Percentiles rank a stretch among this genome's conserved stretches.
These are phyloP conservation scores for Diadumene lineata DNA, from an alignment of 92 coral and sea anemone genomes.

Conservation along the genomic window DNA sequence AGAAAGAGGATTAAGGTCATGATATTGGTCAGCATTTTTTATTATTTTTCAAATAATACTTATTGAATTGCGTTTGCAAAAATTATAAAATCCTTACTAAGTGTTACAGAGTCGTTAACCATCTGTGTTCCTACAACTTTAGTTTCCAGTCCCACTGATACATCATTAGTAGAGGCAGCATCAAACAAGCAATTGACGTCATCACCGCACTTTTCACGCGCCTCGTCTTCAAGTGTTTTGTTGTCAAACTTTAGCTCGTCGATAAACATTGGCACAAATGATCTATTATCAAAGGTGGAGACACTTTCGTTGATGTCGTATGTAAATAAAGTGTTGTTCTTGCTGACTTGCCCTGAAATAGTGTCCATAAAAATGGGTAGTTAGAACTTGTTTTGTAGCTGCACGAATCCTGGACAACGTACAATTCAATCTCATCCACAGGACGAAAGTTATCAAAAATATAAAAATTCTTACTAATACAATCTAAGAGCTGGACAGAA, in stretches of 20 bases:
- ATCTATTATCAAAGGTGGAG: not conserved
- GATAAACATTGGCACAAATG: constrained; percentile 51
- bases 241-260: constrained; percentile 35
- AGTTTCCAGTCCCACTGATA: constrained; percentile 43
- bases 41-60: not conserved
- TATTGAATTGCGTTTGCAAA: not conserved
- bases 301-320: constrained; percentile 16
- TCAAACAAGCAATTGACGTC: constrained; percentile 60
- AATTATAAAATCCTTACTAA: constrained; percentile 27
- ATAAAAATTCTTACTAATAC: too few relatives aligned
- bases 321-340: constrained; percentile 13
- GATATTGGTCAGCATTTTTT: not conserved
- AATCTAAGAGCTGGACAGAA: too few relatives aligned
- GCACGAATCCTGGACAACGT: not conserved
- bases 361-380: not conserved
- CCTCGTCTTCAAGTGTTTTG: constrained; percentile 25
- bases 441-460: too few relatives aligned
- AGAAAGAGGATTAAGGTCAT: not conserved
- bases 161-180: constrained; percentile 54
- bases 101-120: constrained; percentile 25
- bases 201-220: constrained; percentile 31
- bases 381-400: not conserved
- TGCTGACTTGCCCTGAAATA: constrained; percentile 39
- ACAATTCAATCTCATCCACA: not conserved
- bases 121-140: constrained; percentile 19